Evolutionary conservation across 2,888 invertebrate genomes (phyloP).

Genomic region (Hipparchia semele): DNA sequence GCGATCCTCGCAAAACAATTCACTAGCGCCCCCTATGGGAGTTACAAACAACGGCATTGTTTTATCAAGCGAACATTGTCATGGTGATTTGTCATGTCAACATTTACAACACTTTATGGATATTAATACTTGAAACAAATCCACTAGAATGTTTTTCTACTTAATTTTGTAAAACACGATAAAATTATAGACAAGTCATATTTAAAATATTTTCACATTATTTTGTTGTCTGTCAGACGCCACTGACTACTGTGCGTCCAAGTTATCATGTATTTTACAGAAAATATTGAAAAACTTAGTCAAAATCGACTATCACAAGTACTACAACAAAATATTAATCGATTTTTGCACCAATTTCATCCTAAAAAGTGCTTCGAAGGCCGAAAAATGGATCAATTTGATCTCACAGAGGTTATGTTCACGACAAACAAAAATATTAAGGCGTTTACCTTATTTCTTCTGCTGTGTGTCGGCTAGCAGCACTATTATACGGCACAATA

Average conservation of each 20-base stretch:
- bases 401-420: conserved; percentile 80
- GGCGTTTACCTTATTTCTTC: conserved; percentile 80
- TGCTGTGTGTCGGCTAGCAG: conserved; percentile 65
- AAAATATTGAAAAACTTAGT: not conserved
- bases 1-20: conserved; percentile 24
- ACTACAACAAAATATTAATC: not conserved
- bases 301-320: not conserved
- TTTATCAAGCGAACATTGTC: conserved; percentile 68
- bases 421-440: conserved; percentile 81
- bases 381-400: conserved; percentile 68
- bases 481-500: conserved; percentile 74
- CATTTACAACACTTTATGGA: conserved; percentile 39
- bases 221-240: conserved; percentile 16
- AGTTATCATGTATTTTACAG: conserved; percentile 8
- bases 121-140: conserved; percentile 20
- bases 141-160: conserved; percentile 8
- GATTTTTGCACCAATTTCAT: not conserved
- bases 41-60: conserved; percentile 56
- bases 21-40: conserved; percentile 69
- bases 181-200: not conserved
- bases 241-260: conserved; percentile 15
- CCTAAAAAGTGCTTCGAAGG: conserved; percentile 45
- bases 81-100: conserved; percentile 68
- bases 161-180: conserved; percentile 4
- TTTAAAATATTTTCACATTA: conserved; percentile 4